Conservation (phyloP, 2,113 vertebrate species). For the Anthoscopus minutus region DNA sequence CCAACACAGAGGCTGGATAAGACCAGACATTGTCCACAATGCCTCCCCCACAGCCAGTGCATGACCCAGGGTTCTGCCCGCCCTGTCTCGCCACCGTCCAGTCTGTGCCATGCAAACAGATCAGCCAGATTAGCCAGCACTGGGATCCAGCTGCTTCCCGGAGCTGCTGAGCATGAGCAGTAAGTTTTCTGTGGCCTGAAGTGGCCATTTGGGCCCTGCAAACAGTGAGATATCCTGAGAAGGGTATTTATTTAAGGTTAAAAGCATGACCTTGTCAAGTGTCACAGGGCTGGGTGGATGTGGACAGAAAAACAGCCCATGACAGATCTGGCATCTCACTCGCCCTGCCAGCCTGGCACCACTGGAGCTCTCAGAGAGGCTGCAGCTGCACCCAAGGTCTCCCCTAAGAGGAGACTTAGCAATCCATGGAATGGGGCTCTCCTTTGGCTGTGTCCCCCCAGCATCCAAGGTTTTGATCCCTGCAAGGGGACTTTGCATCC, state of each 20-base stretch:
- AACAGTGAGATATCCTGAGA: neutral
- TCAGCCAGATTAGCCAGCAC: neutral
- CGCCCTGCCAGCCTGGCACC: neutral
- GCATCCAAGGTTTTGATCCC: neutral
- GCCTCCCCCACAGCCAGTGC: neutral
- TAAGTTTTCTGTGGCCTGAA: neutral
- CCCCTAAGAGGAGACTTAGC: neutral
- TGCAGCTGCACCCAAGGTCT: neutral
- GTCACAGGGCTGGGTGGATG: fast-evolving
- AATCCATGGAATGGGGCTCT: neutral
- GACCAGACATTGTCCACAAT: neutral
- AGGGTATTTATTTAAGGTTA: neutral
- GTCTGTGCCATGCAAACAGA: neutral
- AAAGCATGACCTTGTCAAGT: neutral
- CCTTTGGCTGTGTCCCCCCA: too few relatives aligned
- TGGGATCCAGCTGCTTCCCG: neutral
- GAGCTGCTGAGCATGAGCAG: fast-evolving
- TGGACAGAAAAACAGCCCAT: fast-evolving
- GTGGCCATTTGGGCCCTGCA: neutral
- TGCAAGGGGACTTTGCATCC: neutral
- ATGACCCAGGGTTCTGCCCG: neutral
- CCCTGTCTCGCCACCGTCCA: neutral
- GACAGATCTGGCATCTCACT: fast-evolving
- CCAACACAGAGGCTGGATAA: neutral
- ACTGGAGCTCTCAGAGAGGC: neutral